phyloP scores from a whole-genome alignment of 1,140 invertebrate genomes.

The Pseudomyrmex gracilis region DNA sequence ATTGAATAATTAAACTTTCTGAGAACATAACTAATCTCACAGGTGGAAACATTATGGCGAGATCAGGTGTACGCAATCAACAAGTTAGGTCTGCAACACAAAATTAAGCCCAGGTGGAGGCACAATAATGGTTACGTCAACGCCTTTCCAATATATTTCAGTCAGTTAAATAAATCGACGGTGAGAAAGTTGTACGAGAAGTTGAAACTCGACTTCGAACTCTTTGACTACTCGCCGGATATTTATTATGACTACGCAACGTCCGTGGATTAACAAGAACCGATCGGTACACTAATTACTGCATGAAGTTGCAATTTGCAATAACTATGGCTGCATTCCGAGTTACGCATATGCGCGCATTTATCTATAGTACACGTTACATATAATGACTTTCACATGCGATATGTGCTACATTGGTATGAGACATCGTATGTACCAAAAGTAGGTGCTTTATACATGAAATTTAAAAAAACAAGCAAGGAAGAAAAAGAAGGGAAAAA shows the following conservation, averaged over 20 bases:
- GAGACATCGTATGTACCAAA: background rate
- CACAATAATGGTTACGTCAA: slow-evolving; percentile 72
- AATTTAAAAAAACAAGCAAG: background rate
- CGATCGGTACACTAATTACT: background rate
- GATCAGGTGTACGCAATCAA: slow-evolving; percentile 86
- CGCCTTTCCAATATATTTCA: slow-evolving; percentile 82
- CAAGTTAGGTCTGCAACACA: slow-evolving; percentile 73
- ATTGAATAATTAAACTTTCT: background rate
- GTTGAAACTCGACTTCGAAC: slow-evolving; percentile 86
- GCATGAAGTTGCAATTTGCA: background rate
- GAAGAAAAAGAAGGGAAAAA: background rate
- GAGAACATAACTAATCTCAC: background rate
- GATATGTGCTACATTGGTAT: too few species aligned
- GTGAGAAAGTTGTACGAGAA: slow-evolving; percentile 84
- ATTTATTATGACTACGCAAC: slow-evolving; percentile 80
- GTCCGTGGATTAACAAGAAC: background rate
- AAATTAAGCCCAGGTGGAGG: slow-evolving; percentile 82
- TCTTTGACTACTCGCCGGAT: slow-evolving; percentile 85
- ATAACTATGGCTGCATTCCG: too few species aligned
- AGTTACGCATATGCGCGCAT: too few species aligned
- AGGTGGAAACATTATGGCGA: slow-evolving; percentile 86
- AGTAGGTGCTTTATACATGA: background rate
- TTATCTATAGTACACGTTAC: too few species aligned
- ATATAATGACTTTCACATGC: too few species aligned
- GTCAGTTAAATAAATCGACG: slow-evolving; percentile 81